Conservation (phyloP, 2,113 vertebrate genomes). For the Lanius collurio region DNA sequence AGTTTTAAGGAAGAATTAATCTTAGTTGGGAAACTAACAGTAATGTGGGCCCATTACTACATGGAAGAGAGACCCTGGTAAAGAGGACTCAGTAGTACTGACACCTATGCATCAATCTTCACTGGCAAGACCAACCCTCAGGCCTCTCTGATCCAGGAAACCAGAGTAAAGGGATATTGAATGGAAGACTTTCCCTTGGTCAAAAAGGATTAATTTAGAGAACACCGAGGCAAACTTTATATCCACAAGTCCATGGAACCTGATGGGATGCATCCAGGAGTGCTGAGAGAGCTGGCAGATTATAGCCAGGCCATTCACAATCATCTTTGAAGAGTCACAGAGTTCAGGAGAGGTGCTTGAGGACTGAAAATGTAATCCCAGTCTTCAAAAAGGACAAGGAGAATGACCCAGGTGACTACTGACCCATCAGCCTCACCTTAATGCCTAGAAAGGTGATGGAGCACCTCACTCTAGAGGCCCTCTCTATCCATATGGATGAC, state of each 20-base stretch:
- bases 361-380: neutral
- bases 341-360: neutral
- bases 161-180: neutral
- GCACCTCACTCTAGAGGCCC: neutral
- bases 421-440: neutral
- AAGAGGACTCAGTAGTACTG: accelerated
- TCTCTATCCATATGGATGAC: too few species aligned
- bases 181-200: neutral
- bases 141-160: neutral
- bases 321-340: neutral
- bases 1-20: neutral
- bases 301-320: neutral
- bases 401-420: neutral
- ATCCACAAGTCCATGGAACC: neutral
- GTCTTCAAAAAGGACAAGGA: neutral
- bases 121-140: neutral
- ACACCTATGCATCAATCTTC: neutral
- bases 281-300: neutral
- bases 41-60: neutral
- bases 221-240: neutral
- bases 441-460: neutral
- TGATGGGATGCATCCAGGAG: accelerated
- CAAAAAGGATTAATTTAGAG: neutral
- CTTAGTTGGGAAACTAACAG: neutral
- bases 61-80: neutral